Percentiles rank a stretch among this genome's conserved stretches.
Conservation (phyloP, 2,888 invertebrate species). For the Acanthosoma haemorrhoidale region DNA sequence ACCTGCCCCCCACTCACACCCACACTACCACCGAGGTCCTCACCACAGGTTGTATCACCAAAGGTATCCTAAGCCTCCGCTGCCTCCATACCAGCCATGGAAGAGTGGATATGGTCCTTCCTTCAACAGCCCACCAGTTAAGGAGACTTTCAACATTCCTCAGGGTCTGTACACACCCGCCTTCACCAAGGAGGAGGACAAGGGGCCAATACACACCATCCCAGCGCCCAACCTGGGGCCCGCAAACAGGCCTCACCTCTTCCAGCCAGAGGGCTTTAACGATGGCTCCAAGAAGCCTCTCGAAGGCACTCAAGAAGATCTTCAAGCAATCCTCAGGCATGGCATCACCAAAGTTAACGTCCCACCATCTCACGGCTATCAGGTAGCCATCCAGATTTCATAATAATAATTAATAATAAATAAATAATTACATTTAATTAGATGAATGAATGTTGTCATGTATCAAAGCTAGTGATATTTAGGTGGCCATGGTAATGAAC, state of each 20-base stretch:
- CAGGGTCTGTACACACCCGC: conserved; percentile 26
- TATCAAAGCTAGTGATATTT: too few species aligned
- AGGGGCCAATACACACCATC: conserved; percentile 78
- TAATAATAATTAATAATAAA: too few species aligned
- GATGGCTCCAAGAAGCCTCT: conserved; percentile 28
- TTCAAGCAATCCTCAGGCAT: conserved; percentile 37
- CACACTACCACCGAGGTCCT: conserved; percentile 38
- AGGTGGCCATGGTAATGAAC: too few species aligned
- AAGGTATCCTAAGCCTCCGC: conserved; percentile 36
- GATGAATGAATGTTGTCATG: too few species aligned
- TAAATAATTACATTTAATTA: too few species aligned
- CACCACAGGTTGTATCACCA: conserved; percentile 4
- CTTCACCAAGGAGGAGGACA: conserved; percentile 44
- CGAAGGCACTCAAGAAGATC: conserved; percentile 34
- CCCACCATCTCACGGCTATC: conserved; percentile 29
- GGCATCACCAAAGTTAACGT: conserved; percentile 35
- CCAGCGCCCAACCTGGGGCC: conserved; percentile 76
- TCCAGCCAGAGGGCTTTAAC: conserved; percentile 29
- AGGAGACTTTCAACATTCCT: conserved; percentile 38
- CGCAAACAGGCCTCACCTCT: conserved; percentile 38
- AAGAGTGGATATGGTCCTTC: conserved; percentile 32
- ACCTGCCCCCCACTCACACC: conserved; percentile 35
- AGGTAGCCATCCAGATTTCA: conserved; percentile 34
- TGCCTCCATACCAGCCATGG: conserved; percentile 43
- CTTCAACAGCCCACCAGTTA: conserved; percentile 39